These are phyloP conservation scores for Stenodema calcarata DNA, from an alignment of 2,888 invertebrate species.

Conservation along the genomic window DNA sequence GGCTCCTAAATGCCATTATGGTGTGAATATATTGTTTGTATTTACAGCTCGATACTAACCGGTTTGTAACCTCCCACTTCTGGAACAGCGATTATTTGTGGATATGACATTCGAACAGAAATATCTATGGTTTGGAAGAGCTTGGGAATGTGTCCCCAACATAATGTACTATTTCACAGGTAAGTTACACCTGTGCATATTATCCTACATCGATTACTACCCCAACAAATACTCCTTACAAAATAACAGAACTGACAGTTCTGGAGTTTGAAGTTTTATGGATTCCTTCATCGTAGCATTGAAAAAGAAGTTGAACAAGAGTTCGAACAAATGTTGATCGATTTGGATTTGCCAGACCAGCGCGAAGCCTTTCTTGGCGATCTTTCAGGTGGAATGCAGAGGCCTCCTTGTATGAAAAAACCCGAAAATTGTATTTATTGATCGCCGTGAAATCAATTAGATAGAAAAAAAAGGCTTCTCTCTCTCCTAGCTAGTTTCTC, in stretches of 20 bases:
- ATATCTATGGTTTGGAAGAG: slow-evolving; percentile 69
- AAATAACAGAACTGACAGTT: slow-evolving; percentile 69
- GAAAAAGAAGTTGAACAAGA: slow-evolving; percentile 56
- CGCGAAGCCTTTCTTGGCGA: slow-evolving; percentile 67
- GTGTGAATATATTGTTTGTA: too few species aligned
- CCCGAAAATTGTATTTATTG: slow-evolving; percentile 87
- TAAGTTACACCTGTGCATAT: slow-evolving; percentile 49
- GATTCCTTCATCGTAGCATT: slow-evolving; percentile 50
- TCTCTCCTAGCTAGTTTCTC: too few species aligned
- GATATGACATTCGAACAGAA: slow-evolving; percentile 66
- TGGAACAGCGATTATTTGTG: slow-evolving; percentile 76
- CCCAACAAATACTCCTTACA: too few species aligned
- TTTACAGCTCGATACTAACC: slow-evolving; percentile 73
- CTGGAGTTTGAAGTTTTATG: slow-evolving; percentile 69
- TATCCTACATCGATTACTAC: too few species aligned
- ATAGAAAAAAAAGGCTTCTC: too few species aligned
- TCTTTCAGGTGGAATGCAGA: slow-evolving; percentile 85
- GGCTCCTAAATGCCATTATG: background rate
- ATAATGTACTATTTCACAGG: slow-evolving; percentile 76
- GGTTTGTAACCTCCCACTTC: slow-evolving; percentile 78
- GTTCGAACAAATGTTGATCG: slow-evolving; percentile 68
- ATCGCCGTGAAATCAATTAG: too few species aligned
- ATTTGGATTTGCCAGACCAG: slow-evolving; percentile 72
- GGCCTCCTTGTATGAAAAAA: slow-evolving; percentile 89
- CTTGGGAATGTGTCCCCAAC: slow-evolving; percentile 86